phyloP scores from a whole-genome alignment of 2,888 invertebrate genomes.

The Rhamnusium bicolor region DNA sequence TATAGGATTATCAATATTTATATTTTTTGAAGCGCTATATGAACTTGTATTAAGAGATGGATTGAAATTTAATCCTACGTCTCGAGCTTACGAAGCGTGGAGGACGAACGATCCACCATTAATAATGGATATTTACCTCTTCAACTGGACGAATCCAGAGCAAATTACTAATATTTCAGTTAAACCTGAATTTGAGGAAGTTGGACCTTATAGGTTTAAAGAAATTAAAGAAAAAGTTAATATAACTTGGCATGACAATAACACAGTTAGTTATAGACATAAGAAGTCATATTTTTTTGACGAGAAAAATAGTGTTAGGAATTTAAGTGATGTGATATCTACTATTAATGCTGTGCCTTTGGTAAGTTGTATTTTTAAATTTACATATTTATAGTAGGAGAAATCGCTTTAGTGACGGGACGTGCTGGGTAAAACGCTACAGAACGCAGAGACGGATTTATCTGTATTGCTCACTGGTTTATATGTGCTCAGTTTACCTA shows the following conservation, averaged over 20 bases:
- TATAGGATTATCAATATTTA: slow-evolving; percentile 60
- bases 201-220: slow-evolving; percentile 79
- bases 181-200: slow-evolving; percentile 75
- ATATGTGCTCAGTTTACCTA: too few relatives aligned
- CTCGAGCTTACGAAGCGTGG: slow-evolving; percentile 65
- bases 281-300: slow-evolving; percentile 81
- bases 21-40: slow-evolving; percentile 62
- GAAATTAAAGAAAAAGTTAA: slow-evolving; percentile 82
- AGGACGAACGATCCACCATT: slow-evolving; percentile 65
- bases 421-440: too few relatives aligned
- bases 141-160: slow-evolving; percentile 71
- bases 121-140: slow-evolving; percentile 65
- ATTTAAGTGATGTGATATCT: slow-evolving; percentile 80
- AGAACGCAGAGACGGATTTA: too few relatives aligned
- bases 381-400: neutral
- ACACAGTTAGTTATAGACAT: slow-evolving; percentile 82
- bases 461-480: too few relatives aligned
- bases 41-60: slow-evolving; percentile 59
- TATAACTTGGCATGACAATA: slow-evolving; percentile 83
- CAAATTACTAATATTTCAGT: slow-evolving; percentile 72
- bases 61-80: slow-evolving; percentile 57
- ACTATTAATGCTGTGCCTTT: slow-evolving; percentile 85
- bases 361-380: slow-evolving; percentile 72
- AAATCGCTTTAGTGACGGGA: too few relatives aligned
- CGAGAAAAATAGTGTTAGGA: slow-evolving; percentile 77